Percentiles rank a stretch among this genome's conserved stretches.
Evolutionary conservation across 2,888 invertebrate species (phyloP).

Genomic region (Ophraella communa): DNA sequence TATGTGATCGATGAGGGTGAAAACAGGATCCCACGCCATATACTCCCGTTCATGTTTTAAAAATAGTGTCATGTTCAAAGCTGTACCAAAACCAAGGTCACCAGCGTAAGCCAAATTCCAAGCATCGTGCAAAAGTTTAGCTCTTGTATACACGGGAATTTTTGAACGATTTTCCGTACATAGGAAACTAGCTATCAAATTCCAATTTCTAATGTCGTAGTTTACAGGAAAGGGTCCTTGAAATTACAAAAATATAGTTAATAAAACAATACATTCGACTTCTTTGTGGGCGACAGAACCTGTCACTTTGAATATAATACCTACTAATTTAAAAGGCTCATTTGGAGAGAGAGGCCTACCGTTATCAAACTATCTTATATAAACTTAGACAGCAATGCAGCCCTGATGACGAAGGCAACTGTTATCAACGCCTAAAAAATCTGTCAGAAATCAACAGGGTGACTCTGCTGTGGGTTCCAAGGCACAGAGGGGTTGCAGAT

Average conservation of each 20-base stretch:
- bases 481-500: too few species aligned
- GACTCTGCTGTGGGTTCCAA: too few species aligned
- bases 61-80: constrained; percentile 81
- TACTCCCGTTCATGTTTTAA: constrained; percentile 75
- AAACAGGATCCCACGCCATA: constrained; percentile 82
- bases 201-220: constrained; percentile 81
- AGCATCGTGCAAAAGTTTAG: constrained; percentile 78
- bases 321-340: too few species aligned
- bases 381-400: too few species aligned
- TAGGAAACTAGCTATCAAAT: constrained; percentile 71
- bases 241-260: constrained; percentile 1
- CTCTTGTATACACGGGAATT: constrained; percentile 76
- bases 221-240: constrained; percentile 83
- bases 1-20: constrained; percentile 83
- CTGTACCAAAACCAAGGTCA: constrained; percentile 75
- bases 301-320: too few species aligned
- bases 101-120: constrained; percentile 78
- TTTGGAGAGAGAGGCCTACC: too few species aligned
- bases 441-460: too few species aligned
- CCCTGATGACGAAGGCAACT: too few species aligned
- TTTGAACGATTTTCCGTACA: constrained; percentile 62
- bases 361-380: too few species aligned
- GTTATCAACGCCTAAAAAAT: too few species aligned
- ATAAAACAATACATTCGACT: too few species aligned
- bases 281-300: too few species aligned